Base-by-base conservation (phyloP, 2,113 vertebrate species). In the Vidua macroura region DNA sequence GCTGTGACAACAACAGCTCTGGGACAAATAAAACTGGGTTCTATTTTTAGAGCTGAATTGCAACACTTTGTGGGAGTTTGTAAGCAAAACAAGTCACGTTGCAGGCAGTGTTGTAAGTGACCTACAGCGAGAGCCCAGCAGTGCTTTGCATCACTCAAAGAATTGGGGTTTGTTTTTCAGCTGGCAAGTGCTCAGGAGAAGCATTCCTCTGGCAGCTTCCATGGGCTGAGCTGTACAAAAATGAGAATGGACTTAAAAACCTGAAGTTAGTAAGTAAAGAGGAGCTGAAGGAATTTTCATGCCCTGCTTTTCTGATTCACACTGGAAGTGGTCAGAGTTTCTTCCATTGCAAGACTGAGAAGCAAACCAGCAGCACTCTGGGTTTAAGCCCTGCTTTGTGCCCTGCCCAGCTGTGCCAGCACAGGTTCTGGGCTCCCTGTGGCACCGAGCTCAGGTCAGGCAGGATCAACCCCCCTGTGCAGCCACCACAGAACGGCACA, bases 11-110 rank as follows among this genome's bases (percentile, higher is more conserved):
- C 77, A 79, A 46, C 3, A 1, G 69, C 87, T 64, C 28, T 12
- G 33, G 69, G 72, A 56, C 24, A 86, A 95, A 90, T 31, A 48
- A 31, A 75, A 23, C 41, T 3, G 1, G 17, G 28, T 33, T 48
- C 91, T 88, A 86, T 91, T 75, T 83, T 75, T 69, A n/a, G 86
- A 37, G 73, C n/a, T 86, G 88, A 84, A 88, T 83, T 92, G 83
- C 83, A 89, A 81, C 67, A 89, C 74, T 64, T 59, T 35, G 80
- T 56, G 70, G 53, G 78, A 48, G 67, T 37, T 8, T 22, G 83
- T 59, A 55, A 69, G 55, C 52, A 68, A 74, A 80, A 37, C 72
- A 52, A 90, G 48, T 21, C 73, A 69, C 67, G n/a, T 9, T 37
- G 44, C 44, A 21, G 7, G 60, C 92, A 62, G 85, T 64, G 91